These are phyloP conservation scores for Characodon lateralis DNA, from an alignment of 2,797 vertebrate genomes.

Conservation along the genomic window DNA sequence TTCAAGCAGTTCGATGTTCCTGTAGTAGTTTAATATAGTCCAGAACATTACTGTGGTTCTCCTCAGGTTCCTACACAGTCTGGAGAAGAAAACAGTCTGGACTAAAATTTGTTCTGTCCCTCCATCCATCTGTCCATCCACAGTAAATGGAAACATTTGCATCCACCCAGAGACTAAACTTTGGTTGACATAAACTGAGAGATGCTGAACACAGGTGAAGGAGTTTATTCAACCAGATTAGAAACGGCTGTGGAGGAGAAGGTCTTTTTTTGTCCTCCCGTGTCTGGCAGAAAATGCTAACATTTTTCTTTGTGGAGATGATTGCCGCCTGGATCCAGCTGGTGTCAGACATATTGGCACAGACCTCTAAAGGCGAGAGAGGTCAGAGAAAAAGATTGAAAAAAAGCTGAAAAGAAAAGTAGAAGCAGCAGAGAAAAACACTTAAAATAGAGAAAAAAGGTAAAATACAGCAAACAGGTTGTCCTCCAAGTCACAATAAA, in stretches of 20 bases:
- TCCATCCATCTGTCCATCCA: no score
- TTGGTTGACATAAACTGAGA: no score
- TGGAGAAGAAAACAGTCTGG: no score
- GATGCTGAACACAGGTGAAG: neutral
- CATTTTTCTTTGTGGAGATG: constrained; percentile 10
- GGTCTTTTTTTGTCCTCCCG: neutral
- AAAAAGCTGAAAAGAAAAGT: neutral
- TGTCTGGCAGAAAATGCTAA: neutral
- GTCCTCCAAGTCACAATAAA: constrained; percentile 5
- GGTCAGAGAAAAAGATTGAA: constrained; percentile 1
- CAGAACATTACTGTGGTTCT: neutral
- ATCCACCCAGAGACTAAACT: neutral
- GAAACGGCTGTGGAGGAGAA: neutral
- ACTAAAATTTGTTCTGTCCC: no score
- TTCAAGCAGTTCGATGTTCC: no score
- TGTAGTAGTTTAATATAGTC: no score
- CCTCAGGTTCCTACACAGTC: no score
- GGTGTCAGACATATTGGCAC: constrained; percentile 7
- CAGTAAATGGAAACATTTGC: no score
- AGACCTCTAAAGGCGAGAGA: neutral
- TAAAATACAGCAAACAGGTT: neutral
- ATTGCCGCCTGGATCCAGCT: constrained; percentile 13
- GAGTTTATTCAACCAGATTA: neutral
- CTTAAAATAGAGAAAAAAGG: neutral
- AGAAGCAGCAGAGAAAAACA: neutral